Base-by-base conservation (phyloP, 2,888 invertebrate genomes). In the Dicyrtomina minuta region DNA sequence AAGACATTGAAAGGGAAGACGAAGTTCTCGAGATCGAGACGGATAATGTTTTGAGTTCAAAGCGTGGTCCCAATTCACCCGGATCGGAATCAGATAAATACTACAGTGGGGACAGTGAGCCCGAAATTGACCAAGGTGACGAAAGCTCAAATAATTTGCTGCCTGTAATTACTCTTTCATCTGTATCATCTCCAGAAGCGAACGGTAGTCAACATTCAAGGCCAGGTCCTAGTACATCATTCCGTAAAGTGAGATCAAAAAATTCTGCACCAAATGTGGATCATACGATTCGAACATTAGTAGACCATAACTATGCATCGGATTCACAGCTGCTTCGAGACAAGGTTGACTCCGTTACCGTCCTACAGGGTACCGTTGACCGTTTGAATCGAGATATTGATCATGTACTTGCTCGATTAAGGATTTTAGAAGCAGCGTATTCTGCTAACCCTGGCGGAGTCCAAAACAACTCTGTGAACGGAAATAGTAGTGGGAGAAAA, bases 11-110 rank as follows among this genome's bases (percentile, higher is more conserved):
- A 33, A 55, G 66, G 39, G 79, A 79, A 22, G 89, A 89, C 80
- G 88, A 89, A 79, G 88, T 88, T 56, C 91, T 91, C 80, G 72
- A 91, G 92, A 82, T 89, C 90, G 81, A 46, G 46, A 13, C 26
- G 6, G 39, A 44, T 17, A 33, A 22, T 44, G 56, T 59, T 43
- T 78, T 64, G 79, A 78, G 39, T 81, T 82, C 72, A 72, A 81
- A 33, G 70, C 71, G 13, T 70, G 68, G 58, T 22, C 27, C 27
- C 13, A 49, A 12, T 33, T 66, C 55, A 58, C 70, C 41, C 4
- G 72, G 76, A 10, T 74, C 75, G 5, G 75, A 74, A 27, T 75
- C 78, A 20, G 80, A 79, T 24, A 75, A 78, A 66, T 79, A 79
- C 62, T 79, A 78, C 70, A 79, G 80, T 69, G 79, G 77, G 0